Conservation (phyloP, 1,140 invertebrate species). For the Bombus vancouverensis region DNA sequence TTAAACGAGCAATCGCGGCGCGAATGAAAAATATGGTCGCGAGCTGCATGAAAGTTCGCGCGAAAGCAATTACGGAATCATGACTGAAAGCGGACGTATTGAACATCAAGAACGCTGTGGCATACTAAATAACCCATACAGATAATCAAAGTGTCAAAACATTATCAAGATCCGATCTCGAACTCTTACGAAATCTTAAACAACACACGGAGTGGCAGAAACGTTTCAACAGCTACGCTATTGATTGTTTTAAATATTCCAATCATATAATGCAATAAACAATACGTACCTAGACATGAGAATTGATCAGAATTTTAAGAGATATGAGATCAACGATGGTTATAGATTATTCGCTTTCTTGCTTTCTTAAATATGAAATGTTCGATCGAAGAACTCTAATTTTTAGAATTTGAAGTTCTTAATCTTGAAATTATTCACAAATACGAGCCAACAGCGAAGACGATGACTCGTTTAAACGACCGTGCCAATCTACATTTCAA, state of each 20-base stretch:
- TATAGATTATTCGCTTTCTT: no score
- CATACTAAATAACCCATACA: neutral
- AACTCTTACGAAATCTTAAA: neutral
- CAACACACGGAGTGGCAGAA: neutral
- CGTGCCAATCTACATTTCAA: no score
- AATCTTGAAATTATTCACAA: no score
- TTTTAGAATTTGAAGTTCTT: no score
- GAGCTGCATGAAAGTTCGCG: slow-evolving; percentile 27
- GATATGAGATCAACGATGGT: no score
- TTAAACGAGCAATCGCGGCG: slow-evolving; percentile 6
- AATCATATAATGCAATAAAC: neutral
- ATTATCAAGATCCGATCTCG: neutral
- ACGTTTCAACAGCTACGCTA: neutral
- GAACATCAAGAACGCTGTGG: neutral
- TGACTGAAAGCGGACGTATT: slow-evolving; percentile 17
- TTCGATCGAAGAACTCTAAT: no score
- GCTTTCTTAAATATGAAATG: no score
- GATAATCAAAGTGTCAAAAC: slow-evolving; percentile 1
- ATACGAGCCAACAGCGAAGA: no score
- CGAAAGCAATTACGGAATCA: slow-evolving; percentile 31
- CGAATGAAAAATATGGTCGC: slow-evolving; percentile 28
- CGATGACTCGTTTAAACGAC: no score
- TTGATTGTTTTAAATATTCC: neutral
- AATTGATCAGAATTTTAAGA: no score
- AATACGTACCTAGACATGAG: neutral